Percentiles rank a stretch among this genome's conserved stretches.
These are phyloP conservation scores for Brachylomia viminalis DNA, from an alignment of 2,888 invertebrate species.

Conservation along the genomic window DNA sequence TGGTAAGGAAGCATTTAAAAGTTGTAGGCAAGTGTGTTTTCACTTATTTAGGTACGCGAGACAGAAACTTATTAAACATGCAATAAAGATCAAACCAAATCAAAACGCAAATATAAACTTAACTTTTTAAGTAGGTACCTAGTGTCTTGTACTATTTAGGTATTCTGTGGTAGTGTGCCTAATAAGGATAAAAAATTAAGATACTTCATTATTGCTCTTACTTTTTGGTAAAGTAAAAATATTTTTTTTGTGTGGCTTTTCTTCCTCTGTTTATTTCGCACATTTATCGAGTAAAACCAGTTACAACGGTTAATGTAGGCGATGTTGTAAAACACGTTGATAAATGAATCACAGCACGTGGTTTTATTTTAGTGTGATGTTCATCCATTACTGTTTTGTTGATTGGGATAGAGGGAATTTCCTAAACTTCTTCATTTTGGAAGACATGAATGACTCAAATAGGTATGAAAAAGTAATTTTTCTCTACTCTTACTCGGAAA, in stretches of 20 bases:
- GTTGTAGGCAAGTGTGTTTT: neutral
- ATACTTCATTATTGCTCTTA: neutral
- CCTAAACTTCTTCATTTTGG: neutral
- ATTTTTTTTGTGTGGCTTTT: neutral
- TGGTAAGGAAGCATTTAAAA: conserved; percentile 71
- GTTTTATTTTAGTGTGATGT: neutral
- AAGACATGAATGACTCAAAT: conserved; percentile 9
- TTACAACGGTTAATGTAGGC: neutral
- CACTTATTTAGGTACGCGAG: neutral
- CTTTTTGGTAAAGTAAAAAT: neutral
- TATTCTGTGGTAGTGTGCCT: no score
- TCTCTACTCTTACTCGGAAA: no score
- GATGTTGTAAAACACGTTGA: neutral
- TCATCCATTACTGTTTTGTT: neutral
- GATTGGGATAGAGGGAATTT: neutral
- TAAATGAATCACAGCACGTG: neutral
- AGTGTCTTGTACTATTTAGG: no score
- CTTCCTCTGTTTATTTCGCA: neutral
- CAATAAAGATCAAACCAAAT: neutral
- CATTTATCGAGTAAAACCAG: neutral
- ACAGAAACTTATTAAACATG: neutral
- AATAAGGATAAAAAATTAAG: neutral
- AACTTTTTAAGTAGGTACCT: no score
- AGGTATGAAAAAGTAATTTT: neutral
- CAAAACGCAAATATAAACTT: no score